A percentile compares a stretch with the other conserved stretches of the same genome.
Conservation (phyloP, 2,888 invertebrate species). For the Timema podura region DNA sequence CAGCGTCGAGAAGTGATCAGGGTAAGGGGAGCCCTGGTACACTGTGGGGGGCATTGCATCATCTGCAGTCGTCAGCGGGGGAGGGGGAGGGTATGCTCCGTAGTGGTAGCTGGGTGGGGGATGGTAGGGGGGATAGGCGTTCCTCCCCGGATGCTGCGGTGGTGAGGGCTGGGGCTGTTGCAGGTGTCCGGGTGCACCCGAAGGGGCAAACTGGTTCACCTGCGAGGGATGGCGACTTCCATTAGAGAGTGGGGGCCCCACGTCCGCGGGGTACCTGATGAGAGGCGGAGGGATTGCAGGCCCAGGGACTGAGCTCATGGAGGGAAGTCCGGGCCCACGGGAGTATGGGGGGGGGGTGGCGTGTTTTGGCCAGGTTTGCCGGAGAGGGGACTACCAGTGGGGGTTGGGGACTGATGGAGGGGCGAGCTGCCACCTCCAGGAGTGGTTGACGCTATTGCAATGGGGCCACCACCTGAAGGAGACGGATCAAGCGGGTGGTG, state of each 20-base stretch:
- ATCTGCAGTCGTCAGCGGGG: conserved; percentile 44
- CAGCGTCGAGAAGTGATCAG: conserved; percentile 30
- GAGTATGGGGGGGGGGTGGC: conserved; percentile 40
- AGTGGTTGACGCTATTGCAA: conserved; percentile 41
- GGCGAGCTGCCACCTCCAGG: conserved; percentile 18
- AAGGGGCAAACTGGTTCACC: conserved; percentile 18
- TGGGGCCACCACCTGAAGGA: conserved; percentile 52
- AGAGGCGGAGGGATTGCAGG: conserved; percentile 19
- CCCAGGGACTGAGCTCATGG: conserved; percentile 32
- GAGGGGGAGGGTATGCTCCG: conserved; percentile 46
- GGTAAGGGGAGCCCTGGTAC: conserved; percentile 46
- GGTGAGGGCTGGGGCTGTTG: conserved; percentile 21
- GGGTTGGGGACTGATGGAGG: conserved; percentile 38
- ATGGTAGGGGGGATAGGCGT: conserved; percentile 45
- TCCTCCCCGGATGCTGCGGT: conserved; percentile 23
- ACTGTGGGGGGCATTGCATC: conserved; percentile 42
- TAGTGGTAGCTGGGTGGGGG: conserved; percentile 49
- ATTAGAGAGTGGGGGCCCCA: conserved; percentile 12
- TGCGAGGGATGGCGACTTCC: conserved; percentile 11
- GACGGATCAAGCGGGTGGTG: conserved; percentile 53
- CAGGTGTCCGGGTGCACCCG: conserved; percentile 22
- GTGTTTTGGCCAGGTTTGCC: conserved; percentile 33
- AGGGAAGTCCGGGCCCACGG: conserved; percentile 34
- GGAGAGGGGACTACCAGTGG: conserved; percentile 43
- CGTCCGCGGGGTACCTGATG: conserved; percentile 24